Evolutionary conservation across 2,888 invertebrate genomes (phyloP).

Genomic region (Pristionchus entomophagus): DNA sequence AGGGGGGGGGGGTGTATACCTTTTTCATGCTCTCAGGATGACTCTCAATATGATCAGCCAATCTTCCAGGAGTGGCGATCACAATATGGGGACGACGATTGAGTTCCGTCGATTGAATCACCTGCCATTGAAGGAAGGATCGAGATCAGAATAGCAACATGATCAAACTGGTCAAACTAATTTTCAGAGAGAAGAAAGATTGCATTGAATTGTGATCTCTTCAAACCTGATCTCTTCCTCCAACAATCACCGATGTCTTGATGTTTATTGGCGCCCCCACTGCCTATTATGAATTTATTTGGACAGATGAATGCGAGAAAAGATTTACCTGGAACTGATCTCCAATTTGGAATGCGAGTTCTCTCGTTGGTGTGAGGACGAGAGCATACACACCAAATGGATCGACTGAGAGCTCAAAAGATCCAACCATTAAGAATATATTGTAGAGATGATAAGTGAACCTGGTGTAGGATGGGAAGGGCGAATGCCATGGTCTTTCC

Average conservation of each 20-base stretch:
- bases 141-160: too few relatives aligned
- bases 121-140: constrained; percentile 74
- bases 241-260: constrained; percentile 79
- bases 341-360: constrained; percentile 82
- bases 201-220: too few relatives aligned
- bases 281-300: constrained; percentile 78
- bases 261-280: constrained; percentile 91
- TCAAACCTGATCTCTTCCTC: constrained; percentile 46
- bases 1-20: too few relatives aligned
- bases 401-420: constrained; percentile 85
- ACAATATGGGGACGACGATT: constrained; percentile 91
- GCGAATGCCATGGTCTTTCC: constrained; percentile 99
- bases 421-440: not conserved
- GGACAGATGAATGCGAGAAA: not conserved
- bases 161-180: not conserved
- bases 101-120: constrained; percentile 88
- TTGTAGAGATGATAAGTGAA: not conserved
- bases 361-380: constrained; percentile 89
- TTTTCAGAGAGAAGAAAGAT: too few relatives aligned
- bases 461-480: constrained; percentile 71
- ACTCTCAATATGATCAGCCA: constrained; percentile 89
- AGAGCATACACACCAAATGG: constrained; percentile 96
- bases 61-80: constrained; percentile 93
- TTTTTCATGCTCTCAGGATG: constrained; percentile 17
- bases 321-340: constrained; percentile 89